Conservation (phyloP, 2,888 invertebrate genomes). For the Aleiodes leptofemur region DNA sequence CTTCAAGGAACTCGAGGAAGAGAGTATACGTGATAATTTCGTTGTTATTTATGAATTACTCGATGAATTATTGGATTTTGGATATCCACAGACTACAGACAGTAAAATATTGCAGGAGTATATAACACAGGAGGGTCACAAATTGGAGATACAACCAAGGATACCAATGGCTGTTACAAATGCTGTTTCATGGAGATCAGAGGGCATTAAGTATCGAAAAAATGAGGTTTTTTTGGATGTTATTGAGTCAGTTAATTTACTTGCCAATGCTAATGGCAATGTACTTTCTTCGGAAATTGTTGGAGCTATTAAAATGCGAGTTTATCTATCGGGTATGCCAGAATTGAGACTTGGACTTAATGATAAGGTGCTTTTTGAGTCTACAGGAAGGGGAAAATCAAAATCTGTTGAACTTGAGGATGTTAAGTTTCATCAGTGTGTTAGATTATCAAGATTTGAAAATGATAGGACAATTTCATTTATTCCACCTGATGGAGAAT, state of each 20-base stretch:
- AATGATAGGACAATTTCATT: constrained; percentile 99
- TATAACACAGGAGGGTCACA: constrained; percentile 98
- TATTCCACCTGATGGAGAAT: constrained; percentile 99
- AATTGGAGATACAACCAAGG: constrained; percentile 95
- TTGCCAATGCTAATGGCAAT: constrained; percentile 97
- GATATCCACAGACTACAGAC: constrained; percentile 99
- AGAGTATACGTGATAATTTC: constrained; percentile 98
- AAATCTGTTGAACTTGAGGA: constrained; percentile 99
- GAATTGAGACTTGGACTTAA: constrained; percentile 96
- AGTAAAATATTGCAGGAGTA: constrained; percentile 98
- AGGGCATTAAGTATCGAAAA: constrained; percentile 98
- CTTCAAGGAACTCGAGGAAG: constrained; percentile 98
- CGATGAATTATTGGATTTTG: constrained; percentile 98
- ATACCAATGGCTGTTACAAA: constrained; percentile 99
- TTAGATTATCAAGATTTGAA: constrained; percentile 96
- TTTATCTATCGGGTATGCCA: constrained; percentile 98
- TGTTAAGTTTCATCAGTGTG: constrained; percentile 99
- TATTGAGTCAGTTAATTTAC: constrained; percentile 96
- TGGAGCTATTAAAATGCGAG: constrained; percentile 98
- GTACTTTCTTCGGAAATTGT: constrained; percentile 98
- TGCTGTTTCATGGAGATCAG: constrained; percentile 98
- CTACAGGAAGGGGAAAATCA: constrained; percentile 97
- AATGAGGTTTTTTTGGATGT: constrained; percentile 99
- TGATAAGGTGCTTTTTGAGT: constrained; percentile 98
- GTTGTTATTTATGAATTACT: constrained; percentile 98